Evolutionary conservation across 2,888 invertebrate genomes (phyloP).

Genomic region (Sinodicranocentrus sp.): DNA sequence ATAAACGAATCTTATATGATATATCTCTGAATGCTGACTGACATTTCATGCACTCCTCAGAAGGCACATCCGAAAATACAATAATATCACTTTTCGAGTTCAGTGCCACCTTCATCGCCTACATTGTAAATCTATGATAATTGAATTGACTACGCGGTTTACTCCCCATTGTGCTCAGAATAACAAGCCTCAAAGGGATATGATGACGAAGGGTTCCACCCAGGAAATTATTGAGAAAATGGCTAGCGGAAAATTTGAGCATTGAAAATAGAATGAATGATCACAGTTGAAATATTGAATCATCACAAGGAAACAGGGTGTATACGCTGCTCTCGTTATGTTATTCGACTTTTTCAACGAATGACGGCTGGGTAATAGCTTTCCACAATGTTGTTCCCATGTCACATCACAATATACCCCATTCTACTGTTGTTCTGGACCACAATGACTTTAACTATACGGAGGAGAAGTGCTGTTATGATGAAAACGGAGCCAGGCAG

Average conservation of each 20-base stretch:
- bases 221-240: slow-evolving; percentile 55
- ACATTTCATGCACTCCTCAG: background rate
- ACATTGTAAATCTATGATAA: slow-evolving; percentile 47
- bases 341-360: background rate
- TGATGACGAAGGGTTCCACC: slow-evolving; percentile 62
- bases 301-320: slow-evolving; percentile 53
- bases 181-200: background rate
- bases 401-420: slow-evolving; percentile 24
- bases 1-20: no score
- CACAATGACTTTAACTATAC: no score
- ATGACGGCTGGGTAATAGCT: slow-evolving; percentile 58
- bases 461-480: background rate
- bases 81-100: slow-evolving; percentile 14
- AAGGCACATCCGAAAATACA: background rate
- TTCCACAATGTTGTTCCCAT: slow-evolving; percentile 64
- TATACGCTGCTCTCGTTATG: no score
- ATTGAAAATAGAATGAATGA: slow-evolving; percentile 44
- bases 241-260: slow-evolving; percentile 56
- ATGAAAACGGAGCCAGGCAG: slow-evolving; percentile 20
- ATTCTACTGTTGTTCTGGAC: no score
- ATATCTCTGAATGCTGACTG: slow-evolving; percentile 9
- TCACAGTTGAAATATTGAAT: slow-evolving; percentile 65
- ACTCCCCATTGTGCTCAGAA: slow-evolving; percentile 55
- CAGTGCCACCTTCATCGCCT: slow-evolving; percentile 47
- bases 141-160: slow-evolving; percentile 66